phyloP scores from a whole-genome alignment of 2,797 vertebrate genomes.

The Etheostoma perlongum region DNA sequence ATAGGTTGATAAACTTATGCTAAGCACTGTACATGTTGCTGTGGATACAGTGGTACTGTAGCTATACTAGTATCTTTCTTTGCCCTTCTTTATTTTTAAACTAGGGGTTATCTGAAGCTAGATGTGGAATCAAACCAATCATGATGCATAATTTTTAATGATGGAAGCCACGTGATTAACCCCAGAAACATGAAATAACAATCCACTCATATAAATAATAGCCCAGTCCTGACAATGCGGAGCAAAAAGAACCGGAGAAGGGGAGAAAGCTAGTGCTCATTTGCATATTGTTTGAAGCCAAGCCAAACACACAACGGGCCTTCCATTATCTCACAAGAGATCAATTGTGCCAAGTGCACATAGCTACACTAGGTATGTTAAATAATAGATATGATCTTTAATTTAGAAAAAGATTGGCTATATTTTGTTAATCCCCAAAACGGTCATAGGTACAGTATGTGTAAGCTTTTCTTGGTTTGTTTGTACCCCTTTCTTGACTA shows the following conservation, averaged over 20 bases:
- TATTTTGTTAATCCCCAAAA: neutral
- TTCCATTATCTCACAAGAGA: constrained; percentile 52
- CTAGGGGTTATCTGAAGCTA: constrained; percentile 11
- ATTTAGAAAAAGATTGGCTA: constrained; percentile 71
- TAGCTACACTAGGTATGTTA: constrained; percentile 63
- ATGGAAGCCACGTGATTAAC: constrained; percentile 4
- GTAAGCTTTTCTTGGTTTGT: neutral
- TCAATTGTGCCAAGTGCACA: constrained; percentile 46
- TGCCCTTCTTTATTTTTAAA: constrained; percentile 2
- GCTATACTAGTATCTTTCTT: too few relatives aligned
- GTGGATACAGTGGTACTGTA: too few relatives aligned
- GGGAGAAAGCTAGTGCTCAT: constrained; percentile 44
- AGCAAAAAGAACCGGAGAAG: constrained; percentile 23
- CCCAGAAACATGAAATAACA: constrained; percentile 48
- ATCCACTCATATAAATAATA: constrained; percentile 53
- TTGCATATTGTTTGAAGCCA: constrained; percentile 56
- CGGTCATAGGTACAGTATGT: too few relatives aligned
- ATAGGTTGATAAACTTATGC: too few relatives aligned
- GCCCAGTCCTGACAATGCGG: constrained; percentile 2
- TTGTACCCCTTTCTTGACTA: neutral
- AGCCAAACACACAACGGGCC: constrained; percentile 40
- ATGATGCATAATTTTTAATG: neutral
- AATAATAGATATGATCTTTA: constrained; percentile 76
- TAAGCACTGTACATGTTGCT: too few relatives aligned
- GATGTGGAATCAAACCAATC: neutral